Evolutionary conservation across 35 echinoderm and acorn worm genomes (phyloP), one percentile per base, ranked within the genome.

Genomic region (Apostichopus californicus): DNA sequence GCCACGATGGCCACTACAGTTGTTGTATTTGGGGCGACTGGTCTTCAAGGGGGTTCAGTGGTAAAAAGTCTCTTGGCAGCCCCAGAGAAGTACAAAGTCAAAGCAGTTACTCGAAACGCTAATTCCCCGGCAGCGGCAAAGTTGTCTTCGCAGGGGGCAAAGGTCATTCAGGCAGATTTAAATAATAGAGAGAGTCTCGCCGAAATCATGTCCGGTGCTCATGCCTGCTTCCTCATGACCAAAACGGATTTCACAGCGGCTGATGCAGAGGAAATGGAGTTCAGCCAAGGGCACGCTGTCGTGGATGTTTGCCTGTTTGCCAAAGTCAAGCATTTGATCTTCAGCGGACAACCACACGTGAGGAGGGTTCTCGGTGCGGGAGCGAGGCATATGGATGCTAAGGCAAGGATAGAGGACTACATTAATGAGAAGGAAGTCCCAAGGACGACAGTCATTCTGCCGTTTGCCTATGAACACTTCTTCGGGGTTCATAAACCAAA

Each of bases 391-490:
- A 95, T 88, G 28, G 96, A 98, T 83, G 80, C 92, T 14, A 98
- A 98, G 78, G 94, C 94, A 55, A 90, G 94, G 15, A 95, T 98
- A 68, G 92, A 98, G 18, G 94, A 93, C 55, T 95, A 93, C 83
- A 98, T 98, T 63, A 98, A 98, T 70, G 96, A 98, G 54, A 89
- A 91, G 71, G 94, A 92, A 28, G 75, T 98, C 26, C 96, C 96
- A 61, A 58, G 92, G 26, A 98, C 96, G 6, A 93, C 94, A 0
- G 84, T 98, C 56, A 98, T 98, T 59, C 63, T 98, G 24, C 94
- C 96, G 1, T 95, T 95, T 90, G 73, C 92, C 0, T 98, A 95
- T 57, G 92, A 94, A 77, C 91, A 95, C 13, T 91, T 98, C 12
- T 52, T 93, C 2, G 78, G 68, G 3, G 18, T 54, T 1, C 92